These are phyloP conservation scores for Lordiphosa clarofinis DNA, from an alignment of 1,140 invertebrate genomes.

Conservation along the genomic window DNA sequence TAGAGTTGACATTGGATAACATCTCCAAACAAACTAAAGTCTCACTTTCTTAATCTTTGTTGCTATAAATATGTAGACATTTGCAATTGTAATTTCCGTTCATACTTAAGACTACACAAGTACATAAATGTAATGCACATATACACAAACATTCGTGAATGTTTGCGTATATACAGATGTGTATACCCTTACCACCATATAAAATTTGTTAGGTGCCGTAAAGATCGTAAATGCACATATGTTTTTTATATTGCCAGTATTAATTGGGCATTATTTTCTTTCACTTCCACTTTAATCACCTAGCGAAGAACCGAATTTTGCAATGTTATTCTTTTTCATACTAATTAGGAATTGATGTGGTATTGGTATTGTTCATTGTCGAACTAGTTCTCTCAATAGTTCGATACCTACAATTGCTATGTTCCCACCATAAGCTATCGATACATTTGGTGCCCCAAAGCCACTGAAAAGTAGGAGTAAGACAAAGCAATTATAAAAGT, in stretches of 20 bases:
- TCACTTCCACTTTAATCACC: slow-evolving; percentile 3
- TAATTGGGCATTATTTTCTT: slow-evolving; percentile 2
- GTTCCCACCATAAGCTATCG: too few relatives aligned
- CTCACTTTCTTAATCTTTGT: not conserved
- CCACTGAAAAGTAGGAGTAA: too few relatives aligned
- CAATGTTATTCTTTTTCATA: slow-evolving; percentile 16
- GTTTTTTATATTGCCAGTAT: slow-evolving; percentile 1
- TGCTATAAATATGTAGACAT: not conserved
- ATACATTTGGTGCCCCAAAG: too few relatives aligned
- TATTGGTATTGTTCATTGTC: not conserved
- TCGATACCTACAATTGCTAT: not conserved
- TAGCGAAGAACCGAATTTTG: not conserved
- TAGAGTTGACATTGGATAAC: not conserved
- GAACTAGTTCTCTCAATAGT: not conserved
- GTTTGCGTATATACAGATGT: too few relatives aligned
- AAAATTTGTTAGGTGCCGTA: not conserved
- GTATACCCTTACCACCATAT: slow-evolving; percentile 2
- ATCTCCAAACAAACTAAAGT: not conserved
- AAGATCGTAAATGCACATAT: not conserved
- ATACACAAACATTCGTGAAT: not conserved
- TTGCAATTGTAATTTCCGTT: not conserved
- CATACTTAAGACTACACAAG: not conserved
- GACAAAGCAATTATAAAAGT: too few relatives aligned
- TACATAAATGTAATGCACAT: slow-evolving; percentile 3
- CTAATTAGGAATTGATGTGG: slow-evolving; percentile 6